Conservation (phyloP, 2,888 invertebrate species). For the Microchrysa polita region DNA sequence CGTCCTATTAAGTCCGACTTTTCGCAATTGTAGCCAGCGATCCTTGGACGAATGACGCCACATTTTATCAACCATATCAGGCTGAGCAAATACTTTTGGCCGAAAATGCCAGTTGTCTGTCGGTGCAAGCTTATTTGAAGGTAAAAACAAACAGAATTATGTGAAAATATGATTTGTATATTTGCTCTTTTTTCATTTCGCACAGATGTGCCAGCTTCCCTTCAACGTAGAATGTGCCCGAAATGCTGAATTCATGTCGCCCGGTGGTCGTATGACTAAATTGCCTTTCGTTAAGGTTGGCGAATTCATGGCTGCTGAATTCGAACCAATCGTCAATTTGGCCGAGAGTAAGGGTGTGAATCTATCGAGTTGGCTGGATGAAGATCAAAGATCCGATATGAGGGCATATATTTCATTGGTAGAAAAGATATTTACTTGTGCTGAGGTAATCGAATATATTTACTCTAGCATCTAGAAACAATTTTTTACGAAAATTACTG, state of each 20-base stretch:
- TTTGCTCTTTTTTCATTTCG: conserved; percentile 36
- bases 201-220: conserved; percentile 85
- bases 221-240: conserved; percentile 83
- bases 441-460: conserved; percentile 73
- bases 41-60: conserved; percentile 90
- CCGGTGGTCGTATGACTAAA: conserved; percentile 76
- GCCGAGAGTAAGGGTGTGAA: conserved; percentile 85
- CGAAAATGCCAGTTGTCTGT: conserved; percentile 92
- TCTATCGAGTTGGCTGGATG: conserved; percentile 76
- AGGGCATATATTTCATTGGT: conserved; percentile 92
- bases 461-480: conserved; percentile 8
- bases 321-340: conserved; percentile 91
- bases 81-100: conserved; percentile 93
- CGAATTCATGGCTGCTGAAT: conserved; percentile 86
- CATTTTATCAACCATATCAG: conserved; percentile 88
- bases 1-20: background rate
- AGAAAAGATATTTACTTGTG: conserved; percentile 87
- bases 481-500: background rate
- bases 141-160: conserved; percentile 56
- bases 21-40: conserved; percentile 71
- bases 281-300: conserved; percentile 94
- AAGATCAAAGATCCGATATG: conserved; percentile 87
- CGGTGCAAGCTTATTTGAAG: conserved; percentile 91
- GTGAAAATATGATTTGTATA: too few species aligned
- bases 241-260: conserved; percentile 98